These are phyloP conservation scores for Limosa lapponica DNA, from an alignment of 2,797 vertebrate species.

Conservation along the genomic window DNA sequence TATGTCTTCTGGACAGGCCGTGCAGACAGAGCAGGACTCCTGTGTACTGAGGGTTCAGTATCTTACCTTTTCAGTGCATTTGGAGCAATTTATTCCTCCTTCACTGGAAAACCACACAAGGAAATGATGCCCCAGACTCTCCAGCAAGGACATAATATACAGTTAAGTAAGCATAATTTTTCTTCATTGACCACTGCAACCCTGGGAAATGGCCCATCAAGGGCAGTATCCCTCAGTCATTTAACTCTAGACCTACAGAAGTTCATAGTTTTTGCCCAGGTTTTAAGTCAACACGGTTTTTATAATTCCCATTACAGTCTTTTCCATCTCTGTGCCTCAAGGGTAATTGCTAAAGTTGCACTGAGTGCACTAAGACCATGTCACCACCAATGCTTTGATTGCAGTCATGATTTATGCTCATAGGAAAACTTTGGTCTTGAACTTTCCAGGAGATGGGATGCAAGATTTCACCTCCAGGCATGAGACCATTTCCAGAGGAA, in stretches of 20 bases:
- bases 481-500: background rate
- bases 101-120: background rate
- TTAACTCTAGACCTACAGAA: background rate
- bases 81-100: background rate
- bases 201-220: background rate
- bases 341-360: background rate
- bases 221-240: background rate
- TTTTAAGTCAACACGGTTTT: background rate
- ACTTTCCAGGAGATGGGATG: background rate
- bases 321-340: background rate
- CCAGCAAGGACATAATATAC: background rate
- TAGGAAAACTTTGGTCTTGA: background rate
- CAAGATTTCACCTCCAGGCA: background rate
- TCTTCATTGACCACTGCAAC: background rate
- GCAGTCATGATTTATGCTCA: background rate
- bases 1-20: background rate
- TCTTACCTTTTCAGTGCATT: background rate
- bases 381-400: background rate
- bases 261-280: background rate
- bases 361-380: background rate
- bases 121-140: background rate
- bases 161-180: background rate
- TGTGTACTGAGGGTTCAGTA: background rate
- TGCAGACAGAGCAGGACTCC: background rate
- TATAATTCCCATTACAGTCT: background rate